Evolutionary conservation across 2,797 vertebrate genomes (phyloP), one percentile per base, ranked within the genome.

Genomic region (Rhinoraja longicauda): DNA sequence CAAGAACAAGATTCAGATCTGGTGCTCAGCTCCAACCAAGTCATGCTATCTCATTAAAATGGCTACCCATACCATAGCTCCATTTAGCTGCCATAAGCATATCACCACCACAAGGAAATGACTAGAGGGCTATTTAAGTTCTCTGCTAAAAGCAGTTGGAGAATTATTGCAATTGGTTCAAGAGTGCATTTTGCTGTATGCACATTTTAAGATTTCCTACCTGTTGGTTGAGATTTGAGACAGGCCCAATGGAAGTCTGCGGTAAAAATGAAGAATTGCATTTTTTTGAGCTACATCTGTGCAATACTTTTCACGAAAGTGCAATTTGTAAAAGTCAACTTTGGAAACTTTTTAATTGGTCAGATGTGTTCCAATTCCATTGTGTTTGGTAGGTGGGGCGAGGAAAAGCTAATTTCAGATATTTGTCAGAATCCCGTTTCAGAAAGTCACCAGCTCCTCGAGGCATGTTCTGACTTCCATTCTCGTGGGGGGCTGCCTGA

Each of bases 251-350:
- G 90, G 90, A 92, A 92, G 90, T 92, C 90, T 92, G 90, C 72
- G 17, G 70, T 92, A 92, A 92, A 92, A 92, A 92, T 92, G 90
- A 92, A 92, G 90, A 92, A 92, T 92, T 92, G 90, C 70, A 92
- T 73, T 92, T 92, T 92, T 92, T 92, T 92, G 90, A 91, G 90
- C 90, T 73, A 91, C 24, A 72, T 73, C 67, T 36, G 70, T 91
- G 90, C 70, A 92, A 70, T 92, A 92, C 5, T 53, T 75, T 53
- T 92, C 70, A 53, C 53, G 90, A 92, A 92, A 92, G 29, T 92
- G 90, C 90, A 29, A 92, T 75, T n/a, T 75, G 36, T 75, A 92
- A 53, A 92, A 72, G 21, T 92, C 70, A 45, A 45, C 45, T 57
- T 26, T 57, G 72, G 90, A 39, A 57, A 72, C 90, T 75, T 24